phyloP scores from a whole-genome alignment of 2,797 vertebrate genomes.

The Argya squamiceps region DNA sequence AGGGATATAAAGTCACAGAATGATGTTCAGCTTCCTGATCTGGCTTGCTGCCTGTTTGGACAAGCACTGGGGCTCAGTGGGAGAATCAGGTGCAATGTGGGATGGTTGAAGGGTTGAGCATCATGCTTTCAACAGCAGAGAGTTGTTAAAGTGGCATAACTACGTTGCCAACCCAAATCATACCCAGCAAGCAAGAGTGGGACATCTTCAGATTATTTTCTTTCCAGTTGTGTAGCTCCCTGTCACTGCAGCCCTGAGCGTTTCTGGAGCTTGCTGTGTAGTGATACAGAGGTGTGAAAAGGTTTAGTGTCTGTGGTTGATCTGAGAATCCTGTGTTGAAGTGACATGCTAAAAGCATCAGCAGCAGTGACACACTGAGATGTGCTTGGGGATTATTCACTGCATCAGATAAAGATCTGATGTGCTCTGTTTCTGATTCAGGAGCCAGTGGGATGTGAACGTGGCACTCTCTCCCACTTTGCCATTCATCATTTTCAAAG shows the following conservation, averaged over 20 bases:
- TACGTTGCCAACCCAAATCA: background rate
- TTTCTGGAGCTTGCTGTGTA: background rate
- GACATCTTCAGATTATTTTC: background rate
- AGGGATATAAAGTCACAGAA: background rate
- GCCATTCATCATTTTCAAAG: slow-evolving; percentile 56
- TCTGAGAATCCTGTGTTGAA: slow-evolving; percentile 34
- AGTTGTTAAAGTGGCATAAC: background rate
- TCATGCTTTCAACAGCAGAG: accelerated
- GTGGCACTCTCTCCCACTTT: slow-evolving; percentile 18
- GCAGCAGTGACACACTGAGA: slow-evolving; percentile 12
- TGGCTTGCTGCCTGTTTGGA: background rate
- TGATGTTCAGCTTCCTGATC: background rate
- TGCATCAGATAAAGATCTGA: slow-evolving; percentile 39
- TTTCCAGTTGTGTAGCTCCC: background rate
- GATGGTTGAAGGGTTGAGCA: background rate
- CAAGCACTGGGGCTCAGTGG: background rate
- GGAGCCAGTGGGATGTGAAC: background rate
- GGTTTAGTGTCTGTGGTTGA: background rate
- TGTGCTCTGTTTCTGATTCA: slow-evolving; percentile 36
- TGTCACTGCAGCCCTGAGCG: accelerated
- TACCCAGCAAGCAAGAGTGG: background rate
- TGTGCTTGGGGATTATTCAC: slow-evolving; percentile 36
- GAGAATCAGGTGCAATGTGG: background rate
- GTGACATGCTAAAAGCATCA: slow-evolving; percentile 32
- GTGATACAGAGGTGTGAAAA: background rate